Evolutionary conservation across 2,113 vertebrate genomes (phyloP).

Genomic region (Opisthocomus hoazin): DNA sequence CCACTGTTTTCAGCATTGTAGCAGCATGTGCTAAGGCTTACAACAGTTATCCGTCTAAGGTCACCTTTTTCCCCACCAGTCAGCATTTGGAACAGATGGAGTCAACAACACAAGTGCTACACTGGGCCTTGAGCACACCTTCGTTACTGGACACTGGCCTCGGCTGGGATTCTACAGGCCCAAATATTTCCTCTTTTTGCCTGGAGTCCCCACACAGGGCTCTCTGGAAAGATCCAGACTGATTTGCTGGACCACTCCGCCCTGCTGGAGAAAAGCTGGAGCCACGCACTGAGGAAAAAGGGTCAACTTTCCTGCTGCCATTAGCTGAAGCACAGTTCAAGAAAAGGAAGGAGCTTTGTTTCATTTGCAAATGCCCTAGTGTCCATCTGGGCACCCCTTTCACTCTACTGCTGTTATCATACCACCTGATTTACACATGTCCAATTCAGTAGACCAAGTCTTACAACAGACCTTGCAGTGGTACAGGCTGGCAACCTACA

Average conservation of each 20-base stretch:
- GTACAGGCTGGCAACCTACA: neutral
- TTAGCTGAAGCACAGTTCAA: neutral
- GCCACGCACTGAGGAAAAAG: neutral
- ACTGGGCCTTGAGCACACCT: neutral
- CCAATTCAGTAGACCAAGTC: neutral
- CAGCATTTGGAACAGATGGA: neutral
- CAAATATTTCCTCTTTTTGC: neutral
- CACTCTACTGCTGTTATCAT: neutral
- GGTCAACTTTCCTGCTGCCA: neutral
- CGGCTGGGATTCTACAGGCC: neutral
- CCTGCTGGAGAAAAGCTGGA: neutral
- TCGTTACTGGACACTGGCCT: neutral
- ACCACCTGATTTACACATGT: neutral
- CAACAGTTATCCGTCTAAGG: neutral
- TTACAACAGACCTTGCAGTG: neutral
- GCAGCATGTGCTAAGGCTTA: neutral
- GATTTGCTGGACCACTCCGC: neutral
- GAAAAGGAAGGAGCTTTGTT: neutral
- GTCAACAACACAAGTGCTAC: accelerated
- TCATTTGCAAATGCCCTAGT: neutral
- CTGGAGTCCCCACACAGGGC: neutral
- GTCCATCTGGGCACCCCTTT: neutral
- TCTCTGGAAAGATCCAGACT: neutral
- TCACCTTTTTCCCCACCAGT: neutral
- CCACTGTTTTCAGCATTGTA: neutral